phyloP scores from a whole-genome alignment of 1,140 invertebrate genomes.

The Armadillidium nasatum region DNA sequence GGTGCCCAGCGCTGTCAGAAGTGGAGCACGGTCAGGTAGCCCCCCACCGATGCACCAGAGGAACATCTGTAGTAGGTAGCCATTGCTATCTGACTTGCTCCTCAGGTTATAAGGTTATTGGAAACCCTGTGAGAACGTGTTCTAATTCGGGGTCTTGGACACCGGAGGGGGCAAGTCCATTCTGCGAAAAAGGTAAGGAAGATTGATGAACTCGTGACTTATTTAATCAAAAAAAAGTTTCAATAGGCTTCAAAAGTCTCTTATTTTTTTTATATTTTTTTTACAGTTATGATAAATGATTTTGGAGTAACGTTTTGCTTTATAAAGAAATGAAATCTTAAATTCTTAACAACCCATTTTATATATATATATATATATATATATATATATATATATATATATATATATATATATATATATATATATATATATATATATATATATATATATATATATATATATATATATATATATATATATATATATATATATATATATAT shows the following conservation, averaged over 20 bases:
- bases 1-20: constrained; percentile 37
- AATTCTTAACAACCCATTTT: no score
- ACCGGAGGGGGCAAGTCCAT: constrained; percentile 24
- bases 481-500: no score
- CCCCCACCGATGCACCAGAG: constrained; percentile 36
- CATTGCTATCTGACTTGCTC: constrained; percentile 45
- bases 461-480: no score
- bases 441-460: no score
- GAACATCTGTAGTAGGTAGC: constrained; percentile 36
- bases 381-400: no score
- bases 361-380: no score
- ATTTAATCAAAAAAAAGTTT: neutral
- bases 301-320: no score
- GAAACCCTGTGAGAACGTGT: constrained; percentile 34
- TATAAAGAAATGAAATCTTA: no score
- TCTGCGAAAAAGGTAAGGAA: constrained; percentile 42
- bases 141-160: neutral
- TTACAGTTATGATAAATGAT: no score
- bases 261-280: neutral
- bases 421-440: no score
- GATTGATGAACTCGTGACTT: neutral
- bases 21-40: constrained; percentile 42
- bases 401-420: no score
- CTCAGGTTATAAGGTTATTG: constrained; percentile 40
- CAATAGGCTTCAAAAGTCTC: neutral